Base-by-base conservation (phyloP, 2,113 vertebrate genomes). In the Balaenoptera acutorostrata region DNA sequence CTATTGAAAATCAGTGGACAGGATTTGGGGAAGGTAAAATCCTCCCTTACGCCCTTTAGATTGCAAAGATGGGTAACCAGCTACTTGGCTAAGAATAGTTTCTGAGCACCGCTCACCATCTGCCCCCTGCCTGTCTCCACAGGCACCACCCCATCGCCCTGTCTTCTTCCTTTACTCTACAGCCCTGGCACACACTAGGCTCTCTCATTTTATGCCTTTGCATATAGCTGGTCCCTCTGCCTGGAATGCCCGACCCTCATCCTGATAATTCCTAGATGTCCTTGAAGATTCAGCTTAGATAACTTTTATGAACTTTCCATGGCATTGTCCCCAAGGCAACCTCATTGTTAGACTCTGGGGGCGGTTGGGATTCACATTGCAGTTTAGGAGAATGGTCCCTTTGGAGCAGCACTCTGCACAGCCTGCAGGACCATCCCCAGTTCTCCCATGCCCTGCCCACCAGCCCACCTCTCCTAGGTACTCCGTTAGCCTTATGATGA, bases 291-390 rank as follows among this genome's bases (percentile, higher is more conserved):
- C 39, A 84, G 41, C 27, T 41, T 61, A 66, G 33, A 41, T 75
- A 9, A 44, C 41, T 68, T 52, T 69, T 31, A 23, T 88, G 27
- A 88, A 64, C 5, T 52, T 36, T 59, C 36, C 46, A 13, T 84
- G n/a, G 31, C 21, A 8, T 14, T 18, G 14, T 77, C 10, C 29
- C 63, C 49, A 68, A 14, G 44, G 3, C 8, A 52, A 14, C 29
- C 29, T 49, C 17, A 3, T 11, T 55, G 36, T 36, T 57, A 59
- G 33, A 88, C 63, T 84, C 41, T 1, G 0, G 46, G 57, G 18
- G 17, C 0, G 0, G 3, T 0, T 14, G 44, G 21, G 5, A 33
- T 46, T 44, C n/a, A 27, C 2, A 12, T 0, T 61, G 27, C 49
- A 21, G 13, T 27, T 25, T 11, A 0, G 33, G 13, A 9, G 31